phyloP scores from a whole-genome alignment of 2,113 vertebrate species.

The Sminthopsis crassicaudata region DNA sequence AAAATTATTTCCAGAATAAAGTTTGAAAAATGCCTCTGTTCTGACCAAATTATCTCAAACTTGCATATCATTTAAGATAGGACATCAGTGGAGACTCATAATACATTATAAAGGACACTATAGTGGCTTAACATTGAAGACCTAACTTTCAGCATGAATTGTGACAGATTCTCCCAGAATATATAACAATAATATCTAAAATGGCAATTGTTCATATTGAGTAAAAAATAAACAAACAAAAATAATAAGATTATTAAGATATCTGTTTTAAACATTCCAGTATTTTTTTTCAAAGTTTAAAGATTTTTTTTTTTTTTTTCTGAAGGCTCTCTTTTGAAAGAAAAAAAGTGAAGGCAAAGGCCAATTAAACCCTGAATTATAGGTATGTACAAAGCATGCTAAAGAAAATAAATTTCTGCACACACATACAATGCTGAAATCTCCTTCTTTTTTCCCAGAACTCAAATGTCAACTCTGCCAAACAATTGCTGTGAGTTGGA shows the following conservation, averaged over 20 bases:
- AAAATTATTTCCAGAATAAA: not conserved
- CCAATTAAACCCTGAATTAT: not conserved
- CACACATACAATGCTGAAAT: constrained; percentile 28
- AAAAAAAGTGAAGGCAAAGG: constrained; percentile 17
- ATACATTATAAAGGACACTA: no score
- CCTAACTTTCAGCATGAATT: not conserved
- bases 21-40: not conserved
- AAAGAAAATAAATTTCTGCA: constrained; percentile 30
- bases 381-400: not conserved
- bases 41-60: not conserved
- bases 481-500: constrained; percentile 73
- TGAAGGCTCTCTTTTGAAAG: not conserved
- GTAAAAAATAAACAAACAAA: not conserved
- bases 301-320: not conserved
- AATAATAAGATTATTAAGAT: not conserved
- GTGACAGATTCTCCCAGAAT: not conserved
- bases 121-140: not conserved
- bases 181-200: not conserved
- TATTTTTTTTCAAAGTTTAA: constrained; percentile 4
- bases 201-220: not conserved
- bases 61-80: not conserved
- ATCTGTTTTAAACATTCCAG: not conserved
- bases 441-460: constrained; percentile 29
- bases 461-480: constrained; percentile 47
- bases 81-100: not conserved